Evolutionary conservation across 2,888 invertebrate genomes (phyloP).

Genomic region (Nomada fabriciana): DNA sequence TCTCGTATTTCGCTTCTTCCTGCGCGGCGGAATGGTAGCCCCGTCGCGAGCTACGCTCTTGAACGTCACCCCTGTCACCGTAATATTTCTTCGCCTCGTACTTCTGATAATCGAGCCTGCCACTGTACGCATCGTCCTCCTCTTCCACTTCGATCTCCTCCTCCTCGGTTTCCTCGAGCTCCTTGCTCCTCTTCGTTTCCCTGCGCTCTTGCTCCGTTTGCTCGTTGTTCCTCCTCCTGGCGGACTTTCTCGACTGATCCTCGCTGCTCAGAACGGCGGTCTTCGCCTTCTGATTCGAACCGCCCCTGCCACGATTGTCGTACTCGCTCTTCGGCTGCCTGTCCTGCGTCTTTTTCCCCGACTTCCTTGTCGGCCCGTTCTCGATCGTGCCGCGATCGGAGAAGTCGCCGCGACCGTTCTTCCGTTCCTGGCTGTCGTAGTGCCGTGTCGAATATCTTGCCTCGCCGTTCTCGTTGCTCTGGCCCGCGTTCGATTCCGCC

Average conservation of each 20-base stretch:
- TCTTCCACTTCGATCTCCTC: constrained; percentile 78
- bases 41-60: constrained; percentile 55
- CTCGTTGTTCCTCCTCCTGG: constrained; percentile 48
- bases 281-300: constrained; percentile 68
- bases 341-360: constrained; percentile 61
- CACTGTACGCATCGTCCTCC: constrained; percentile 75
- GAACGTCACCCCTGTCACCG: constrained; percentile 65
- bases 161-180: constrained; percentile 78
- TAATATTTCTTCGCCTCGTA: constrained; percentile 78
- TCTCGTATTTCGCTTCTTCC: constrained; percentile 76
- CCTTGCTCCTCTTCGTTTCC: constrained; percentile 54
- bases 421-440: constrained; percentile 66
- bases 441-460: constrained; percentile 50
- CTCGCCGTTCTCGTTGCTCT: constrained; percentile 68
- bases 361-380: constrained; percentile 54
- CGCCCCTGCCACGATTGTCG: constrained; percentile 63
- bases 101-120: constrained; percentile 71
- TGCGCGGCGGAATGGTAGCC: constrained; percentile 36
- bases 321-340: constrained; percentile 74
- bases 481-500: constrained; percentile 79
- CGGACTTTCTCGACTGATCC: constrained; percentile 56
- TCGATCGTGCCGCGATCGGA: constrained; percentile 64
- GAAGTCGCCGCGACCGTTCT: constrained; percentile 68
- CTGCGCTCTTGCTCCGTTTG: constrained; percentile 52
- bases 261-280: constrained; percentile 42